Evolutionary conservation across 2,888 invertebrate genomes (phyloP), one percentile per base, ranked within the genome.

Genomic region (Drosophila colorata): DNA sequence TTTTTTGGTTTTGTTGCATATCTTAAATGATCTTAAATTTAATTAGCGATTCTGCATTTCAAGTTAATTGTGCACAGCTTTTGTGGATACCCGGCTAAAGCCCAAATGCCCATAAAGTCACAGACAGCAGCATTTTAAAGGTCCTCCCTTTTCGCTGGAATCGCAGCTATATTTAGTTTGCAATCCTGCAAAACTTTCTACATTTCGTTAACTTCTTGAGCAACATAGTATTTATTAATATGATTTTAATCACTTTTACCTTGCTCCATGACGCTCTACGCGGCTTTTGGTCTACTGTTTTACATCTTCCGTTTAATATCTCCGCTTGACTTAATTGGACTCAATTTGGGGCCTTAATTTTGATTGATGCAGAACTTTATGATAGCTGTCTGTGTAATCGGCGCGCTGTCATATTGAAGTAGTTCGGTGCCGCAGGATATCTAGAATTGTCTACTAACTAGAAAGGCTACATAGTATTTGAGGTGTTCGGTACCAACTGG

Each of bases 331-430:
- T 73, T 69, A 56, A 73, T 74, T 57, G 56, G 25, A 31, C 20
- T 51, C 57, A 63, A 58, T 65, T 68, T 69, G 14, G 33, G 13
- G 23, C 71, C 46, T 75, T 87, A 69, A 80, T 82, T 85, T 83
- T 90, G 89, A 89, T 89, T 89, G 84, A 89, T 90, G 88, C 61
- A 43, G 49, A 76, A 40, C 53, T 41, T 25, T 76, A 67, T 67
- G 66, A 48, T 35, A 38, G 23, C 67, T 23, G 23, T 23, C 23
- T 23, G 23, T 82, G 74, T 79, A 74, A 74, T 73, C 60, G 63
- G 38, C 16, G 9, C 25, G 28, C 43, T 58, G 49, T 35, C 23
- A 16, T 25, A 6, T 28, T 8, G n/a, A 23, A 44, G 13, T 23
- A 25, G 43, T 35, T 55, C 16, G 28, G 7, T 33, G 63, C 66